Evolutionary conservation across 2,113 vertebrate genomes (phyloP).

Genomic region (Phrynosoma blainvillii): DNA sequence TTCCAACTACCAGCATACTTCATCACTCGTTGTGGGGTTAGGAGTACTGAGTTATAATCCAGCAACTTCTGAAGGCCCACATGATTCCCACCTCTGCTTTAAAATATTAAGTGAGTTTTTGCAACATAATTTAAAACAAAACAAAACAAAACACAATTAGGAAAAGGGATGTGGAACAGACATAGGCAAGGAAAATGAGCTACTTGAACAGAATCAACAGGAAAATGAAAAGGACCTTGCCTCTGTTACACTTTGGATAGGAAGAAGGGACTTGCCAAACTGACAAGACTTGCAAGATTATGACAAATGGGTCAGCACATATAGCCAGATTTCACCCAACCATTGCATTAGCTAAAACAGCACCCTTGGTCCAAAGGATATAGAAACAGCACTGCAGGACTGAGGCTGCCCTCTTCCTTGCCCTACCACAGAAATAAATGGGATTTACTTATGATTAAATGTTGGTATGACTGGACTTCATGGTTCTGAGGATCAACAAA

Average conservation of each 20-base stretch:
- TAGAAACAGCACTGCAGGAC: background rate
- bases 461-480: background rate
- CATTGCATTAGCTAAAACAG: background rate
- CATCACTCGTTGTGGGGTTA: too few relatives aligned
- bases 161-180: background rate
- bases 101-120: background rate
- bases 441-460: conserved; percentile 8
- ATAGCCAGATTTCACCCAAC: background rate
- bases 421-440: background rate
- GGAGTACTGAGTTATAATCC: too few relatives aligned
- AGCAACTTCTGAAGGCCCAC: too few relatives aligned
- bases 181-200: background rate
- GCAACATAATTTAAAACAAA: background rate
- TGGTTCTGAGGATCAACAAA: background rate
- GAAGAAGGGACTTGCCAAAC: background rate
- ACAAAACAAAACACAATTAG: background rate
- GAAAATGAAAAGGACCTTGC: background rate
- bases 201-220: background rate
- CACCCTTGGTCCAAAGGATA: background rate
- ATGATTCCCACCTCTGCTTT: too few relatives aligned
- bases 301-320: background rate
- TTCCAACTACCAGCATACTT: too few relatives aligned
- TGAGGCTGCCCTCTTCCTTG: background rate
- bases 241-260: background rate
- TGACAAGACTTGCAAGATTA: background rate